phyloP scores from a whole-genome alignment of 2,888 invertebrate genomes.

The Eumacrocentrus americanus region DNA sequence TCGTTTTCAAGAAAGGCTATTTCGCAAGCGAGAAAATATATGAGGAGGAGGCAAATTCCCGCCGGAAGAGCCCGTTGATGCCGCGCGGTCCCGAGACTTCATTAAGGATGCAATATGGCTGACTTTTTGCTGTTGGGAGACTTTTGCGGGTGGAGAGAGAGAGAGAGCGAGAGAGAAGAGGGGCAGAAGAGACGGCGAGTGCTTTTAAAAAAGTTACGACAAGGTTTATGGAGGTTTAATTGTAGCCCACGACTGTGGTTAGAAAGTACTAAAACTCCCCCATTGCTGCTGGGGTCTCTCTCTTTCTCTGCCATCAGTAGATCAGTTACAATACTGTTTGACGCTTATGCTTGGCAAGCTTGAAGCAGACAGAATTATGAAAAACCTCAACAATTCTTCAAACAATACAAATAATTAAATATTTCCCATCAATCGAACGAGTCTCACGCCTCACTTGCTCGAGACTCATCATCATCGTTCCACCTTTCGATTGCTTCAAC shows the following conservation, averaged over 20 bases:
- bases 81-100: constrained; percentile 44
- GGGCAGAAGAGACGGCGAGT: constrained; percentile 11
- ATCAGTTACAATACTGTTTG: no score
- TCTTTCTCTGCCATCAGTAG: no score
- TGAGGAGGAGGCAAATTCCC: constrained; percentile 1
- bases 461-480: constrained; percentile 14
- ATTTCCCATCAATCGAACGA: no score
- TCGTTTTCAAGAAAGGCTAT: background rate
- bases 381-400: no score
- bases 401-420: no score
- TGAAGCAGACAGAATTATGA: no score
- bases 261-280: constrained; percentile 57
- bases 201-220: constrained; percentile 55
- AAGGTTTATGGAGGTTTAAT: constrained; percentile 58
- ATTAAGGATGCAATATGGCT: constrained; percentile 52
- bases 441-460: no score
- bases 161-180: constrained; percentile 11
- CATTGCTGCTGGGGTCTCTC: no score
- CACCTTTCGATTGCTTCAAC: background rate
- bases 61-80: constrained; percentile 42
- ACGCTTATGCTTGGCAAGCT: no score
- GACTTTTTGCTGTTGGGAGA: constrained; percentile 39
- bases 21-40: background rate
- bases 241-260: constrained; percentile 58
- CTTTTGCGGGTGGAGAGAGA: constrained; percentile 6